Evolutionary conservation across 2,888 invertebrate species (phyloP).

Genomic region (Drosophila infuscata): DNA sequence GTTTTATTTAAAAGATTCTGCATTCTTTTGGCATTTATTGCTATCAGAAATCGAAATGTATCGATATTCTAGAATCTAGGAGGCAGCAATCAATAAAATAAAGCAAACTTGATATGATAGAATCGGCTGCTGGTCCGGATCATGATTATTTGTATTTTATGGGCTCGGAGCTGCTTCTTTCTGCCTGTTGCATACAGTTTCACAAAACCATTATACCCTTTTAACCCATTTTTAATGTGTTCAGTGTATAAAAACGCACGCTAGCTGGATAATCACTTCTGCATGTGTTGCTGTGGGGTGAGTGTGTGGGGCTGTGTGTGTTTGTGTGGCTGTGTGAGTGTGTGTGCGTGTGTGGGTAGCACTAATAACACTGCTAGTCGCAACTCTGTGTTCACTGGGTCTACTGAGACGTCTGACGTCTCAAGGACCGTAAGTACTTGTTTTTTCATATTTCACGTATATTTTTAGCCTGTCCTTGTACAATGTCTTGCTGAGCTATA

Average conservation of each 20-base stretch:
- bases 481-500: slow-evolving; percentile 51
- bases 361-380: slow-evolving; percentile 54
- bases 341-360: background rate
- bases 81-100: no score
- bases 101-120: no score
- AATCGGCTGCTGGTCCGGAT: no score
- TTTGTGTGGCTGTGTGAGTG: background rate
- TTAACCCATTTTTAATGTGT: no score
- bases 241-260: slow-evolving; percentile 16
- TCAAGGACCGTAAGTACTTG: slow-evolving; percentile 54
- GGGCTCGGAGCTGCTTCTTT: no score
- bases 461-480: slow-evolving; percentile 52
- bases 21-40: no score
- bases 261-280: slow-evolving; percentile 34
- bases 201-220: no score
- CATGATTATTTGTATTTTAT: no score
- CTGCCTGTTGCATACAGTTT: no score
- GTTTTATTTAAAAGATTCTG: no score
- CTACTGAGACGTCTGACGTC: slow-evolving; percentile 37
- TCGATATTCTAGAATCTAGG: no score
- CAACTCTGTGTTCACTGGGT: slow-evolving; percentile 27
- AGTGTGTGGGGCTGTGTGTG: background rate
- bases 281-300: background rate
- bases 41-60: no score
- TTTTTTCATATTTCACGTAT: slow-evolving; percentile 47